phyloP scores from a whole-genome alignment of 2,113 vertebrate species.

The Ceyx cyanopectus region DNA sequence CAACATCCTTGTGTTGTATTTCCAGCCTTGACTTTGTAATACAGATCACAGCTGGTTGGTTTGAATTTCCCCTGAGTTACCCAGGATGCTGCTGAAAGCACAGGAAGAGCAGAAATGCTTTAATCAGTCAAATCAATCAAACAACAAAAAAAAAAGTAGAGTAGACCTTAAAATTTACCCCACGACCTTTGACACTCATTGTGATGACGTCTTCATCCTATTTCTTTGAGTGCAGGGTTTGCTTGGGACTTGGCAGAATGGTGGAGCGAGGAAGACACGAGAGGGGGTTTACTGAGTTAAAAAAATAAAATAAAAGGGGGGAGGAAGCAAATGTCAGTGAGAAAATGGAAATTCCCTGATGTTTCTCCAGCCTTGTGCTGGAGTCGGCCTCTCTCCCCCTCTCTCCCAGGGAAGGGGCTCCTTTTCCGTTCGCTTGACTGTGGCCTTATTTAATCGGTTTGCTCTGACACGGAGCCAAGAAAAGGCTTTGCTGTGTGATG shows the following conservation, averaged over 20 bases:
- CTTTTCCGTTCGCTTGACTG: conserved; percentile 60
- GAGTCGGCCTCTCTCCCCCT: neutral
- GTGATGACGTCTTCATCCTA: conserved; percentile 15
- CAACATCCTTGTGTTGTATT: conserved; percentile 38
- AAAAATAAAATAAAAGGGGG: neutral
- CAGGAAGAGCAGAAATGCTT: conserved; percentile 51
- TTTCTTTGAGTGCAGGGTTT: conserved; percentile 32
- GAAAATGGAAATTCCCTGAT: conserved; percentile 32
- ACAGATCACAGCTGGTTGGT: conserved; percentile 57
- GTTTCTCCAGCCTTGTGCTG: neutral
- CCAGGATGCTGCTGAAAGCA: conserved; percentile 44
- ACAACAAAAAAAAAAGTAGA: neutral
- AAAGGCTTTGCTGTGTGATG: conserved; percentile 42
- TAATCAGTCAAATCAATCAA: conserved; percentile 36
- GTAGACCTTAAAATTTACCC: conserved; percentile 43
- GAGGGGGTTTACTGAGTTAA: neutral
- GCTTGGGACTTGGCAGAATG: conserved; percentile 33
- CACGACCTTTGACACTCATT: neutral
- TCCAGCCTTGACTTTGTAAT: conserved; percentile 37
- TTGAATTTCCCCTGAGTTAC: conserved; percentile 66
- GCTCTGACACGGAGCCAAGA: conserved; percentile 57
- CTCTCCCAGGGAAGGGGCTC: conserved; percentile 26
- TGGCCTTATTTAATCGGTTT: conserved; percentile 61
- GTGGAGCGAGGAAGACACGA: conserved; percentile 8
- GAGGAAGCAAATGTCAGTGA: conserved; percentile 48